Evolutionary conservation across 1,140 invertebrate species (phyloP), one percentile per base, ranked within the genome.

Genomic region (Achatina immaculata): DNA sequence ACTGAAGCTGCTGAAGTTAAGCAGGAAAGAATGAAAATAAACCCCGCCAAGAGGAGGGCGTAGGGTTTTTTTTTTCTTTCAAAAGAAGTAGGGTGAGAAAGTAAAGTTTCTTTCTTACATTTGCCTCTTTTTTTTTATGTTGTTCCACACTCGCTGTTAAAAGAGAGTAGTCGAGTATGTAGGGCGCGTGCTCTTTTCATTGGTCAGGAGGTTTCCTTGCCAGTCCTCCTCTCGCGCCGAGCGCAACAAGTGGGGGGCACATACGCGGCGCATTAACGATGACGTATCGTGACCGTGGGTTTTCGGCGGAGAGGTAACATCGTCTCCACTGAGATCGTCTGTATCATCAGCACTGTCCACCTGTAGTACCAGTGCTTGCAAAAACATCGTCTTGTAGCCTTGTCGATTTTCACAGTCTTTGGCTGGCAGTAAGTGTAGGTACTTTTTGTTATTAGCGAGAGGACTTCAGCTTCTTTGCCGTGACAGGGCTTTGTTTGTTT

Each of bases 241-340:
- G 40, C 68, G 34, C 68, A 71, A 71, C 68, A 71, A 71, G 68
- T 71, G 68, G 68, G 38, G 24, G 38, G 68, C 40, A 11, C 38
- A 43, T 36, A 42, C 36, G 68, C 40, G 38, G 9, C 11, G 36
- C n/a, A 43, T 9, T 1, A 66, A 31, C n/a, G 14, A 55, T 55
- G 48, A 55, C 48, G 48, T 55, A 9, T 55, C 48, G 16, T 31
- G 68, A 36, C 14, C 38, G 38, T n/a, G 40, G 40, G n/a, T 38
- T 71, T 34, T 7, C 9, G 21, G 42, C 38, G 4, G 38, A 43
- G 68, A 71, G 38, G 40, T 14, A 1, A 21, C 19, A 19, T 7
- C 24, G 24, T 19, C 48, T 55, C 21, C 48, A 19, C 7, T 55
- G 16, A 21, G 48, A 55, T 55, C 48, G 7, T 21, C 24, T 7